Evolutionary conservation across 64 coral and sea anemone species (phyloP).

Genomic region (Dendronephthya gigantea): DNA sequence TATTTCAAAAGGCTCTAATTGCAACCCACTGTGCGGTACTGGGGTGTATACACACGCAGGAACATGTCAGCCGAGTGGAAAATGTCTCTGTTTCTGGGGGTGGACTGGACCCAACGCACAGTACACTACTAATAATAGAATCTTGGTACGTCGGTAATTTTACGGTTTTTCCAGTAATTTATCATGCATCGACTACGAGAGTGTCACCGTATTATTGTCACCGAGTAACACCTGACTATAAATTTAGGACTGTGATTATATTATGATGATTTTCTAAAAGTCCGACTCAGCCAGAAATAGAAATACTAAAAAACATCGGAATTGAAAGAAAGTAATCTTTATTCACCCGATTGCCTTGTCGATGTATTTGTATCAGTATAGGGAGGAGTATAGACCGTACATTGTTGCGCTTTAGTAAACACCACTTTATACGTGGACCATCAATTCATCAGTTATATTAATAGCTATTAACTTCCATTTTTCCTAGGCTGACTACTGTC

Average conservation of each 20-base stretch:
- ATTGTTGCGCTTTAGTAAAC: not conserved
- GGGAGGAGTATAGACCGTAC: not conserved
- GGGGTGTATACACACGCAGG: not conserved
- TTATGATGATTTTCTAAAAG: too few species aligned
- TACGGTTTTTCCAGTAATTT: too few species aligned
- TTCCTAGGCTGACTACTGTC: not conserved
- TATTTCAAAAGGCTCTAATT: not conserved
- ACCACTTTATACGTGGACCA: not conserved
- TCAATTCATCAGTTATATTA: not conserved
- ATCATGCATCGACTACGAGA: too few species aligned
- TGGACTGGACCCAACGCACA: constrained; percentile 7
- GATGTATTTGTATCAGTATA: not conserved
- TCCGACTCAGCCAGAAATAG: too few species aligned
- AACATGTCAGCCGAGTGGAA: constrained; percentile 3
- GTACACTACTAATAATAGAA: not conserved
- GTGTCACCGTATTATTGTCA: too few species aligned
- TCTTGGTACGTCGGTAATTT: not conserved
- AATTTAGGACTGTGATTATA: too few species aligned
- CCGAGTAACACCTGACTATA: too few species aligned
- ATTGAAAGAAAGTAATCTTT: too few species aligned
- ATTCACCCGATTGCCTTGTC: not conserved
- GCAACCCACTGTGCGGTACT: not conserved
- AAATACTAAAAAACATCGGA: too few species aligned
- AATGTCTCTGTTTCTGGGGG: not conserved
- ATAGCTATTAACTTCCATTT: not conserved